Conservation (phyloP, 1,140 invertebrate genomes). For the Drosophila jambulina region DNA sequence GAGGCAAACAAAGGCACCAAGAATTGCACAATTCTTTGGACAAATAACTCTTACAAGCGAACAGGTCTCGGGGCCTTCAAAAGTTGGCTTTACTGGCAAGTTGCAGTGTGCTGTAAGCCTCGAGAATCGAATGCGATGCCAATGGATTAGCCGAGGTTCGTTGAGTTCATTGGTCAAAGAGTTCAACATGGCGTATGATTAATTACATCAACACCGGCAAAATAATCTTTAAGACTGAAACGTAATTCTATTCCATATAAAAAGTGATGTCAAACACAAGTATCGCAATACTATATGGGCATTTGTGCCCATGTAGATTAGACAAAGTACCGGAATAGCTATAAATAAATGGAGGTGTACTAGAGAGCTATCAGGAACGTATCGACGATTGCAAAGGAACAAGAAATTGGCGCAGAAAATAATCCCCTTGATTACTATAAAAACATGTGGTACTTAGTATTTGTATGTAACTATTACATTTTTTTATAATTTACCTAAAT, state of each 20-base stretch:
- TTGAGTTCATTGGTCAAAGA: constrained; percentile 37
- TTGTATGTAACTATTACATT: too few relatives aligned
- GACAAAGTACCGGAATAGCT: constrained; percentile 2
- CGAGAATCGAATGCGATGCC: constrained; percentile 24
- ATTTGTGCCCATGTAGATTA: constrained; percentile 29
- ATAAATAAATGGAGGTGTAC: constrained; percentile 21
- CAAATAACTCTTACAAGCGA: constrained; percentile 11
- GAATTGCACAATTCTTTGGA: constrained; percentile 61
- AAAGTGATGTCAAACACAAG: constrained; percentile 5
- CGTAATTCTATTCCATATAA: constrained; percentile 20
- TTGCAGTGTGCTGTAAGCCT: constrained; percentile 27
- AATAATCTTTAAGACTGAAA: constrained; percentile 1
- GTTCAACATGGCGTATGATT: constrained; percentile 28
- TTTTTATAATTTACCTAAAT: background rate
- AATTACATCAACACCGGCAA: constrained; percentile 25
- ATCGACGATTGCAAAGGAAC: constrained; percentile 1
- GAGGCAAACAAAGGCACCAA: constrained; percentile 45
- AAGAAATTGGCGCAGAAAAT: constrained; percentile 3
- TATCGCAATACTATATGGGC: constrained; percentile 5
- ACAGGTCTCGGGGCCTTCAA: constrained; percentile 43
- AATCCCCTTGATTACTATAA: background rate
- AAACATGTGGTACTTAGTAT: background rate
- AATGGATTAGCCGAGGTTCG: constrained; percentile 36
- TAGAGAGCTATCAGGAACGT: constrained; percentile 11
- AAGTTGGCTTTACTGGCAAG: constrained; percentile 11